Evolutionary conservation across 2,797 vertebrate genomes (phyloP).

Genomic region (Lophius americanus): DNA sequence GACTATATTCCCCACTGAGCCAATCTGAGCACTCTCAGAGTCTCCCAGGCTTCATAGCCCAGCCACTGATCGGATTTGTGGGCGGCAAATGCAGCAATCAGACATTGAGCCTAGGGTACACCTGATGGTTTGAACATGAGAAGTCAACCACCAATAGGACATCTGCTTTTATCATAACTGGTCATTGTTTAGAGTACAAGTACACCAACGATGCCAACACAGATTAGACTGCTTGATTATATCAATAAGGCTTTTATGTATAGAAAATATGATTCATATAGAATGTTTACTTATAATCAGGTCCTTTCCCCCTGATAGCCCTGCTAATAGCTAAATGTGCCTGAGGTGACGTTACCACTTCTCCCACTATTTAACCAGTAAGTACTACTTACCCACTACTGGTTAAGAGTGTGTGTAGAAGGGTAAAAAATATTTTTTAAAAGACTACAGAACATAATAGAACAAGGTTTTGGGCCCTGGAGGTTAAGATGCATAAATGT

Average conservation of each 20-base stretch:
- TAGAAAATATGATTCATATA: neutral
- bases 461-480: conserved; percentile 19
- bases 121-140: conserved; percentile 19
- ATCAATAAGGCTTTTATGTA: conserved; percentile 52
- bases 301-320: conserved; percentile 57
- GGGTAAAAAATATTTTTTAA: conserved; percentile 3
- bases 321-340: conserved; percentile 69
- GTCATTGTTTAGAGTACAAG: conserved; percentile 36
- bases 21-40: conserved; percentile 13
- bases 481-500: conserved; percentile 36
- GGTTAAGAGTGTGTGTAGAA: conserved; percentile 30
- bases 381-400: conserved; percentile 9
- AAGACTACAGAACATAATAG: conserved; percentile 3
- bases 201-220: conserved; percentile 28
- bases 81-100: conserved; percentile 5
- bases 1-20: conserved; percentile 14
- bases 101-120: conserved; percentile 12
- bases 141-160: conserved; percentile 39
- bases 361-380: too few relatives aligned
- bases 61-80: conserved; percentile 38
- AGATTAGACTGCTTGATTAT: conserved; percentile 39
- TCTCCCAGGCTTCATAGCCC: conserved; percentile 25
- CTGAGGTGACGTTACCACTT: conserved; percentile 40
- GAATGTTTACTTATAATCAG: conserved; percentile 60
- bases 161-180: conserved; percentile 25